These are phyloP conservation scores for Spondyliosoma cantharus DNA, from an alignment of 2,797 vertebrate species.

Conservation along the genomic window DNA sequence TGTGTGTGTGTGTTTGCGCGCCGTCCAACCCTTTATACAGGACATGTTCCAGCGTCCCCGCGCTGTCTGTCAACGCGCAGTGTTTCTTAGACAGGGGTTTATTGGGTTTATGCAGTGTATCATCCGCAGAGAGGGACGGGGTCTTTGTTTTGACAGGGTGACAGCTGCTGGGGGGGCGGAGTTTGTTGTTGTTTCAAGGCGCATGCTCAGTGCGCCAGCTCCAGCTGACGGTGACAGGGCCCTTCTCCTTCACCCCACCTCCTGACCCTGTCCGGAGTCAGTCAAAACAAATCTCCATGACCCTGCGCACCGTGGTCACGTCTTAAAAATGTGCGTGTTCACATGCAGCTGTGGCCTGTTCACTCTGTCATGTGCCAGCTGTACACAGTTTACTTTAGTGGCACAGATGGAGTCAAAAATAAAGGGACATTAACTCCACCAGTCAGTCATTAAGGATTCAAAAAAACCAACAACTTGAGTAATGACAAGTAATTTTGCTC, in stretches of 20 bases:
- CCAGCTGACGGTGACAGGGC: constrained; percentile 72
- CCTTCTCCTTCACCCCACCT: constrained; percentile 22
- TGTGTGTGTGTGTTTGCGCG: background rate
- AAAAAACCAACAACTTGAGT: background rate
- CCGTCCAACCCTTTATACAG: constrained; percentile 9
- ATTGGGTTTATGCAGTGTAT: constrained; percentile 56
- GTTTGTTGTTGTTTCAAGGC: constrained; percentile 80
- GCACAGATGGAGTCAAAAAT: background rate
- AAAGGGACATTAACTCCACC: background rate
- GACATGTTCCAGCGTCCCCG: constrained; percentile 28
- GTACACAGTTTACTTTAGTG: no score
- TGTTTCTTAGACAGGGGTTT: constrained; percentile 25
- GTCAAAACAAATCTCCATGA: constrained; percentile 7
- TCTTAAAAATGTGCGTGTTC: background rate
- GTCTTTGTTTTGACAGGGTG: constrained; percentile 94
- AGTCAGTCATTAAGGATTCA: background rate
- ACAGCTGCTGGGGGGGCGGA: constrained; percentile 90
- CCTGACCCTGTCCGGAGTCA: background rate
- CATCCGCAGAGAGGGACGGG: constrained; percentile 69
- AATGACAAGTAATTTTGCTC: background rate
- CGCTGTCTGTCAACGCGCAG: constrained; percentile 28
- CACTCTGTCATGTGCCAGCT: no score
- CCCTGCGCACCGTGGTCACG: background rate
- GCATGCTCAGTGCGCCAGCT: constrained; percentile 68
- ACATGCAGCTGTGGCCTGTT: no score